A percentile compares a stretch with the other conserved stretches of the same genome.
These are phyloP conservation scores for Melipona beecheii DNA, from an alignment of 2,888 invertebrate genomes.

Conservation along the genomic window DNA sequence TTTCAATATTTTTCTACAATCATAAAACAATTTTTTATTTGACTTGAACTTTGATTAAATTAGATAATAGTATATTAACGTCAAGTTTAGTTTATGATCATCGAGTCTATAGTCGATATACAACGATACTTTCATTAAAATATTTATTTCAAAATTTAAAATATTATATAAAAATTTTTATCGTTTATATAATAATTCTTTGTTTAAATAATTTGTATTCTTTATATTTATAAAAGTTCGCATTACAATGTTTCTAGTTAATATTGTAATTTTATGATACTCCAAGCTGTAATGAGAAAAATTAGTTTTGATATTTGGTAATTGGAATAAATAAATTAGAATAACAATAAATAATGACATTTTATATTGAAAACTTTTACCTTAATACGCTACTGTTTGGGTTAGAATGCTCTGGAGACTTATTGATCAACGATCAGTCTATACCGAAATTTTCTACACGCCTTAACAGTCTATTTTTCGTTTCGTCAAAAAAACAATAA, in stretches of 20 bases:
- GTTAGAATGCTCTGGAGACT: conserved; percentile 64
- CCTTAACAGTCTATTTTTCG: conserved; percentile 29
- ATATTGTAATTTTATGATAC: background rate
- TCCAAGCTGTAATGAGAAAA: background rate
- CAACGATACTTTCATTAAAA: background rate
- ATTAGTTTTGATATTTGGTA: background rate
- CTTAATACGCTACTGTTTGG: conserved; percentile 59
- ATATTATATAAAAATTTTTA: background rate
- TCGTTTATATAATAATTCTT: background rate
- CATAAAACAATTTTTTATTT: background rate
- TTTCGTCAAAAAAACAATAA: background rate
- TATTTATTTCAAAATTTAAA: background rate
- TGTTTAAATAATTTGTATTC: background rate
- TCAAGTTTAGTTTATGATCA: too few relatives aligned
- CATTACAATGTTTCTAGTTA: background rate
- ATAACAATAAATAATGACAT: conserved; percentile 4
- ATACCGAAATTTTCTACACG: conserved; percentile 51
- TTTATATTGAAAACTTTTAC: background rate
- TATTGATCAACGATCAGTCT: conserved; percentile 76
- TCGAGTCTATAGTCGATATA: background rate
- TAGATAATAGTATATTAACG: background rate
- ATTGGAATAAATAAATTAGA: background rate
- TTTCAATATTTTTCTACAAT: background rate
- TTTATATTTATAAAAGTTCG: background rate
- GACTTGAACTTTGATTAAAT: background rate